Base-by-base conservation (phyloP, 2,113 vertebrate genomes). In the Aegithalos caudatus region DNA sequence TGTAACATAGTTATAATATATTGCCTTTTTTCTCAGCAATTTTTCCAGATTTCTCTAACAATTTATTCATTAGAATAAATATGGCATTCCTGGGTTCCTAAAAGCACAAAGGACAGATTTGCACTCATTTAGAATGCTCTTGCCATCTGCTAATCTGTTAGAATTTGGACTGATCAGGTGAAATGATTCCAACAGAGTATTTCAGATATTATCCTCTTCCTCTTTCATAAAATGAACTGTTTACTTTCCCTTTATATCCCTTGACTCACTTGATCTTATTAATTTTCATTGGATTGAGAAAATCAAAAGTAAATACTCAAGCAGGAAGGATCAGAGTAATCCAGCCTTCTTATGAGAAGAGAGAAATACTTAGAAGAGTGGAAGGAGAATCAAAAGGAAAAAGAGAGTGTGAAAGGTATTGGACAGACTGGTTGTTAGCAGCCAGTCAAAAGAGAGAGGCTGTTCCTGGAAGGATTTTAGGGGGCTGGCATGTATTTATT, bases 41-140 rank as follows among this genome's bases (percentile, higher is more conserved):
- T 92, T 95, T 95, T 92, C 84, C 71, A 44, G 11, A 23, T 74
- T n/a, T n/a, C n/a, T n/a, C n/a, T n/a, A n/a, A n/a, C n/a, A n/a
- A 76, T 31, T 79, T 81, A 40, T 4, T 4, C 11, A 64, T 85
- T 48, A 76, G 40, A 74, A 90, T 72, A 87, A 94, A 85, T 79
- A 37, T 9, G 44, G 1, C 82, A 14, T 80, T 93, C 17, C 35
- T 65, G 31, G 19, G n/a, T 93, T 79, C 31, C 56, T 53, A 79
- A 94, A 91, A 79, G 17, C 70, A 61, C 84, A 61, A 87, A 85
- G 15, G 44, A 93, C 45, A 69, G 73, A 74, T 91, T 83, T 85
- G 21, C 7, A 37, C 24, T 91, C 44, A 60, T 84, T 81, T 81
- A 47, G 29, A 73, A 71, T 62, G 35, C 14, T 89, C 38, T 86